Percentiles rank a stretch among this genome's conserved stretches.
Evolutionary conservation across 2,113 vertebrate species (phyloP).

Genomic region (Gracilinanus agilis): DNA sequence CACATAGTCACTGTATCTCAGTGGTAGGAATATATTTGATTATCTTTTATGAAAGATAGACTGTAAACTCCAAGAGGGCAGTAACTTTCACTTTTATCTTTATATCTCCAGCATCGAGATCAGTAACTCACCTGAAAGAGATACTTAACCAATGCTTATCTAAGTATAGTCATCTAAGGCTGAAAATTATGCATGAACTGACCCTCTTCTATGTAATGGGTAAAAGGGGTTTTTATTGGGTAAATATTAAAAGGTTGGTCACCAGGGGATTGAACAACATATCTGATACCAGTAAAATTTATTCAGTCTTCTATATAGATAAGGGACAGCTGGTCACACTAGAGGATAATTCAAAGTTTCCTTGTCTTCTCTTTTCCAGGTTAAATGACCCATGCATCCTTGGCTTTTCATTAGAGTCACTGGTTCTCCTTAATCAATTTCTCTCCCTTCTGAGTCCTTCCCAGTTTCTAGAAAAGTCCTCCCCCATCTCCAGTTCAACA

Average conservation of each 20-base stretch:
- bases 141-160: background rate
- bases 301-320: background rate
- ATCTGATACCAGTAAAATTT: background rate
- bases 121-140: background rate
- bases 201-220: too few relatives aligned
- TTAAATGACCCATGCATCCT: background rate
- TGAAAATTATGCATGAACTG: background rate
- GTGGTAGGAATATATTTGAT: background rate
- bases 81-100: background rate
- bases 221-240: too few relatives aligned
- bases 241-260: too few relatives aligned
- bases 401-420: background rate
- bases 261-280: too few relatives aligned
- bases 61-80: background rate
- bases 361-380: background rate
- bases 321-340: background rate
- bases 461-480: background rate
- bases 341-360: background rate
- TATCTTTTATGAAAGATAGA: background rate
- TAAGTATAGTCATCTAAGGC: background rate
- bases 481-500: conserved; percentile 26
- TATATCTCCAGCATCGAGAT: background rate
- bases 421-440: background rate
- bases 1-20: background rate
- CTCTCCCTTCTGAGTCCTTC: background rate